phyloP scores from a whole-genome alignment of 2,888 invertebrate species.

The Conomelus anceps region DNA sequence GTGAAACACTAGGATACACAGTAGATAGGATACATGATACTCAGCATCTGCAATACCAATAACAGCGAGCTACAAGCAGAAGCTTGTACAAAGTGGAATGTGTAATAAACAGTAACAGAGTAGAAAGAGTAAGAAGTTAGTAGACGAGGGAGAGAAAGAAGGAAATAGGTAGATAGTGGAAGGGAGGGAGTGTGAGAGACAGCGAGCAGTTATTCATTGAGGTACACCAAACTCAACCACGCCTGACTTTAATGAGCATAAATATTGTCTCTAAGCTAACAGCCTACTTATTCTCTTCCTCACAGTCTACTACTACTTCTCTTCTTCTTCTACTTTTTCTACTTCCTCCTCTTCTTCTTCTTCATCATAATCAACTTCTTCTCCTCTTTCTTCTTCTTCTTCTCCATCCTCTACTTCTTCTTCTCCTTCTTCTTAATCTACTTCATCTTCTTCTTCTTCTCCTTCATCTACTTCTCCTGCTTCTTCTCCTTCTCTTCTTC shows the following conservation, averaged over 20 bases:
- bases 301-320: too few relatives aligned
- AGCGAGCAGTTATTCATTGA: not conserved
- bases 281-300: too few relatives aligned
- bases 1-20: too few relatives aligned
- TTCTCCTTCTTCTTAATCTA: too few relatives aligned
- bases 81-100: not conserved
- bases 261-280: not conserved
- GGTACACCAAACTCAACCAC: not conserved
- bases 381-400: not conserved
- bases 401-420: not conserved
- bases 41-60: not conserved
- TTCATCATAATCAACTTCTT: not conserved
- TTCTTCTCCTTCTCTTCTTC: not conserved
- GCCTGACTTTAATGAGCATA: not conserved
- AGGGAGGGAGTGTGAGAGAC: too few relatives aligned
- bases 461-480: not conserved
- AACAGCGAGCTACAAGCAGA: not conserved
- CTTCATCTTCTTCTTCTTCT: not conserved
- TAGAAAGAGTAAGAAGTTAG: too few relatives aligned
- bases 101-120: not conserved
- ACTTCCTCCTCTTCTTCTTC: not conserved
- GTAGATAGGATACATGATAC: too few relatives aligned
- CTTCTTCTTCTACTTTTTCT: not conserved
- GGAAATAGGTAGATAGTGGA: not conserved
- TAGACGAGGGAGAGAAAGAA: not conserved